A percentile compares a stretch with the other conserved stretches of the same genome.
phyloP scores from a whole-genome alignment of 2,113 vertebrate species.

The Gymnocephalus cernua region DNA sequence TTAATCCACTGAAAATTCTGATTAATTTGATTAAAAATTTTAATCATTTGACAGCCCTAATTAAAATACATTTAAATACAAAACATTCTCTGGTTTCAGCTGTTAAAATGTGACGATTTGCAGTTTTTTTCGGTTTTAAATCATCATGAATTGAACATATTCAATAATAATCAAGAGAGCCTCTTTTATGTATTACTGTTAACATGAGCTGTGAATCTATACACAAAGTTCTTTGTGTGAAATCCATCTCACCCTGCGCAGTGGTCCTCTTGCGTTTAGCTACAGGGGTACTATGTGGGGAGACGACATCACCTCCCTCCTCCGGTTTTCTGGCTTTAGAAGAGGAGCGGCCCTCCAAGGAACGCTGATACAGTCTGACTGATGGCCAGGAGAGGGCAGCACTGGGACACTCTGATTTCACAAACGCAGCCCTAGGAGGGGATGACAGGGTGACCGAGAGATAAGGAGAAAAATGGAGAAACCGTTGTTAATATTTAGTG shows the following conservation, averaged over 20 bases:
- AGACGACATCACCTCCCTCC: not conserved
- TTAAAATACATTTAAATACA: too few species aligned
- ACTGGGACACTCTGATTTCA: constrained; percentile 76
- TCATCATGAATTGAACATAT: too few species aligned
- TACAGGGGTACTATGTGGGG: constrained; percentile 28
- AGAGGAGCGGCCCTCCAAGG: constrained; percentile 67
- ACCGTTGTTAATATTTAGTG: constrained; percentile 38
- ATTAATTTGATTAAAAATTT: too few species aligned
- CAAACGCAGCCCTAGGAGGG: constrained; percentile 76
- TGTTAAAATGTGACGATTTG: too few species aligned
- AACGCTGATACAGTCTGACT: constrained; percentile 82
- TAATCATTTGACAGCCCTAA: too few species aligned
- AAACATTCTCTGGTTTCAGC: too few species aligned
- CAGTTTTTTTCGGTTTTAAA: too few species aligned
- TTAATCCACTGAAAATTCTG: too few species aligned
- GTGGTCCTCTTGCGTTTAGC: constrained; percentile 70
- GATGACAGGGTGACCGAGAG: constrained; percentile 3
- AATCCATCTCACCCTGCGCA: constrained; percentile 51
- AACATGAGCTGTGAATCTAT: not conserved
- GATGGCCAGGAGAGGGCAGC: constrained; percentile 78
- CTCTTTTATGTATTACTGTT: not conserved
- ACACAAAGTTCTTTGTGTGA: not conserved
- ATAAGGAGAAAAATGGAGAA: constrained; percentile 40
- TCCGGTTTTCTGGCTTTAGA: constrained; percentile 40
- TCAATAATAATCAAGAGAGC: too few species aligned